Conservation (phyloP, 2,888 invertebrate genomes). For the Ophioninae sp. region DNA sequence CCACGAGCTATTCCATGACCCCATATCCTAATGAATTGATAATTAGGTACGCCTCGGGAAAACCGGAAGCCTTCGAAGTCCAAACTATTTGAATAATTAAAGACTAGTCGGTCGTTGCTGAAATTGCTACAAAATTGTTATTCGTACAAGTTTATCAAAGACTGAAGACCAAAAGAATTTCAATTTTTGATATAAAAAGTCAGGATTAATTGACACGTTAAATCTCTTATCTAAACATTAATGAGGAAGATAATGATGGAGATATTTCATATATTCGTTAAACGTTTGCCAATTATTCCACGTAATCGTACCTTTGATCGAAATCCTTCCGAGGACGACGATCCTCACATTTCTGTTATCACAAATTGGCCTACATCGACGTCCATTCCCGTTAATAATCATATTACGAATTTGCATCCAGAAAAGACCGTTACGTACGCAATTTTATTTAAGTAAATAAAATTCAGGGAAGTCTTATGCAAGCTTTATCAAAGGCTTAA, state of each 20-base stretch:
- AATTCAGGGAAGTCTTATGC: neutral
- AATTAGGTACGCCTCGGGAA: too few relatives aligned
- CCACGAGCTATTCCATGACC: neutral
- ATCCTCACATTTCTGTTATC: conserved; percentile 37
- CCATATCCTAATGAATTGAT: too few relatives aligned
- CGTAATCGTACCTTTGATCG: conserved; percentile 13
- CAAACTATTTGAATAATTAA: conserved; percentile 1
- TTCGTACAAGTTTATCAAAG: neutral
- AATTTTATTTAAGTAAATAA: neutral
- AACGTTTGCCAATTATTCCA: conserved; percentile 28
- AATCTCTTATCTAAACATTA: neutral
- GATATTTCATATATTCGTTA: neutral
- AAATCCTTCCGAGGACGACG: conserved; percentile 18
- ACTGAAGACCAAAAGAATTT: neutral
- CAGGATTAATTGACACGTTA: neutral
- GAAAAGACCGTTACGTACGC: too few relatives aligned
- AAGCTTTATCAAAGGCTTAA: neutral
- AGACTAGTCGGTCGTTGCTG: too few relatives aligned
- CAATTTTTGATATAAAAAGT: neutral
- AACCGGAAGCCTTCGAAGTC: too few relatives aligned
- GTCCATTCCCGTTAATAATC: neutral
- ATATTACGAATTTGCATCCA: conserved; percentile 2
- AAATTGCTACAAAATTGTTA: too few relatives aligned
- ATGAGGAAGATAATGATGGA: conserved; percentile 3
- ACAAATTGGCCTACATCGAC: conserved; percentile 13